A percentile compares a stretch with the other conserved stretches of the same genome.
Evolutionary conservation across 2,797 vertebrate species (phyloP).

Genomic region (Macropus fuliginosus): DNA sequence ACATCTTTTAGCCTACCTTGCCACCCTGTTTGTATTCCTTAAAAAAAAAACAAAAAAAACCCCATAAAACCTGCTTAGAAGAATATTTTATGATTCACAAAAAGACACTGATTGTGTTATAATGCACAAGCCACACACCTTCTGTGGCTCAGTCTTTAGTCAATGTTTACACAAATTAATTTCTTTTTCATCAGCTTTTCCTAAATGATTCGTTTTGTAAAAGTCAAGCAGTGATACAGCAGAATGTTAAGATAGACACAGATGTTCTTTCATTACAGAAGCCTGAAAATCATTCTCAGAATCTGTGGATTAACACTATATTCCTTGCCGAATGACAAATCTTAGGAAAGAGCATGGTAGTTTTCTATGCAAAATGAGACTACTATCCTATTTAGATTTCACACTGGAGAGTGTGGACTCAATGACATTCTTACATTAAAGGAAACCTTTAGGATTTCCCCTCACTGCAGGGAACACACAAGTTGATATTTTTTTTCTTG

Average conservation of each 20-base stretch:
- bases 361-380: slow-evolving; percentile 50
- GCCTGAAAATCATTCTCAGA: slow-evolving; percentile 48
- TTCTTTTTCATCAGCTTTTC: slow-evolving; percentile 41
- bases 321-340: neutral
- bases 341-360: slow-evolving; percentile 16
- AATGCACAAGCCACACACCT: neutral
- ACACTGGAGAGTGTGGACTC: neutral
- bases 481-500: slow-evolving; percentile 22
- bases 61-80: slow-evolving; percentile 1
- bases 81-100: slow-evolving; percentile 37
- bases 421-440: neutral
- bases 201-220: neutral
- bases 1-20: slow-evolving; percentile 48
- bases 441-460: slow-evolving; percentile 5
- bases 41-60: slow-evolving; percentile 24
- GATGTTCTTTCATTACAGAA: rapidly evolving
- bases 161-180: slow-evolving; percentile 37
- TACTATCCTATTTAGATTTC: slow-evolving; percentile 58
- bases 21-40: slow-evolving; percentile 26
- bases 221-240: slow-evolving; percentile 26
- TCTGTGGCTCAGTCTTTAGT: slow-evolving; percentile 35
- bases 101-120: slow-evolving; percentile 35
- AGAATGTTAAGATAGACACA: slow-evolving; percentile 8
- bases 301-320: slow-evolving; percentile 2
- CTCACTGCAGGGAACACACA: neutral